Percentiles rank a stretch among this genome's conserved stretches.
Conservation (phyloP, 1,140 invertebrate genomes). For the Holcopasites calliopsidis region DNA sequence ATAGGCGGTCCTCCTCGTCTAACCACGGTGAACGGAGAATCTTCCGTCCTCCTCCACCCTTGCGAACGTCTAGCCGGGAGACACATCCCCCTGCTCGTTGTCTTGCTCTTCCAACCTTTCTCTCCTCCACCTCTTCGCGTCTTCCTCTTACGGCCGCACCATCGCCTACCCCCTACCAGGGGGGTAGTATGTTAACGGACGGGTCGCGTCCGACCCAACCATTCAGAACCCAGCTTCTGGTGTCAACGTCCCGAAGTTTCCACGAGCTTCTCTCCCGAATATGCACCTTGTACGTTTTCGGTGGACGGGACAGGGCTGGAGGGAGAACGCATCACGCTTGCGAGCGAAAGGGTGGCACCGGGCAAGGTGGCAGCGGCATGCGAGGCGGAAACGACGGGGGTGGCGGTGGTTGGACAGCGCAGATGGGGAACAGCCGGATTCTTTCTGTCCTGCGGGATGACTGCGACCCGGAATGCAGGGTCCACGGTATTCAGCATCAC, state of each 20-base stretch:
- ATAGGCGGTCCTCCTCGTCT: constrained; percentile 40
- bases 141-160: constrained; percentile 45
- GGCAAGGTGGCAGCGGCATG: neutral
- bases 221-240: constrained; percentile 65
- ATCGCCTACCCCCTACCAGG: constrained; percentile 28
- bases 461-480: constrained; percentile 66
- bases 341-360: neutral
- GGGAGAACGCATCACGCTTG: constrained; percentile 4
- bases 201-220: constrained; percentile 61
- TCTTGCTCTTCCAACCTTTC: constrained; percentile 32
- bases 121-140: neutral
- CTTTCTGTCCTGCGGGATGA: constrained; percentile 59
- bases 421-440: constrained; percentile 33
- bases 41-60: constrained; percentile 34
- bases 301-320: constrained; percentile 2
- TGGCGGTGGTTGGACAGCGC: constrained; percentile 14
- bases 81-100: constrained; percentile 27
- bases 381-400: constrained; percentile 8
- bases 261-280: constrained; percentile 60
- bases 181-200: constrained; percentile 58
- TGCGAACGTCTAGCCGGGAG: constrained; percentile 46
- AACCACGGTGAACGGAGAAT: constrained; percentile 16
- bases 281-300: constrained; percentile 55
- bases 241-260: constrained; percentile 72
- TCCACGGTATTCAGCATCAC: constrained; percentile 69